Percentiles rank a stretch among this genome's conserved stretches.
phyloP scores from a whole-genome alignment of 2,113 vertebrate species.

The Rhinopomastus cyanomelas region DNA sequence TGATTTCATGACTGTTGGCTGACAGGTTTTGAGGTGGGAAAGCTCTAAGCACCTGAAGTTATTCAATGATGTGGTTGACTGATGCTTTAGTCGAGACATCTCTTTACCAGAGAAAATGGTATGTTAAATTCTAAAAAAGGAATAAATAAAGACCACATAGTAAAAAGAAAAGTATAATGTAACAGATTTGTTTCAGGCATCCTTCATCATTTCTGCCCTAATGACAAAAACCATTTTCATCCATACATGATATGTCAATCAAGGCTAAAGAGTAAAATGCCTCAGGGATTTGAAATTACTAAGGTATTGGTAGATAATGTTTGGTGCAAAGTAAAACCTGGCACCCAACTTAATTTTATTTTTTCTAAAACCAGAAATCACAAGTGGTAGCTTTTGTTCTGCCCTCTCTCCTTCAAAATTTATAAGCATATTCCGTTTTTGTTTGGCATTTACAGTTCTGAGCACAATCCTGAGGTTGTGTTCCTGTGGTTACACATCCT shows the following conservation, averaged over 20 bases:
- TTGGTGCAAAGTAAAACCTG: background rate
- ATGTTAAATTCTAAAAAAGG: background rate
- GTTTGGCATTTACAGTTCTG: background rate
- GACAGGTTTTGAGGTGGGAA: background rate
- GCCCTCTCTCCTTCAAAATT: background rate
- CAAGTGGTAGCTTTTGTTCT: background rate
- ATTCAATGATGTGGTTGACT: background rate
- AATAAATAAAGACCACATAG: background rate
- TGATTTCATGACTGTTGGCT: background rate
- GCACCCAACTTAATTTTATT: accelerated
- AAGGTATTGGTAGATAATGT: background rate
- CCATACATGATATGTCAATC: background rate
- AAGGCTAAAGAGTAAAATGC: background rate
- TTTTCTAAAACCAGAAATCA: background rate
- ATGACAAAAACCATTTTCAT: background rate
- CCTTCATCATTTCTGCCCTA: background rate
- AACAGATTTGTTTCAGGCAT: background rate
- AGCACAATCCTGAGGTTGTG: background rate
- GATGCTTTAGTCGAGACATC: background rate
- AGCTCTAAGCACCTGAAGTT: background rate
- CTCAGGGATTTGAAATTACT: background rate
- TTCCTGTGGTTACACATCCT: background rate
- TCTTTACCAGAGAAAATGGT: background rate
- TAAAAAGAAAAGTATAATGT: background rate
- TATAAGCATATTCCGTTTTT: background rate